Conservation (phyloP, 2,797 vertebrate genomes). For the Petrocephalus schoutedeni region DNA sequence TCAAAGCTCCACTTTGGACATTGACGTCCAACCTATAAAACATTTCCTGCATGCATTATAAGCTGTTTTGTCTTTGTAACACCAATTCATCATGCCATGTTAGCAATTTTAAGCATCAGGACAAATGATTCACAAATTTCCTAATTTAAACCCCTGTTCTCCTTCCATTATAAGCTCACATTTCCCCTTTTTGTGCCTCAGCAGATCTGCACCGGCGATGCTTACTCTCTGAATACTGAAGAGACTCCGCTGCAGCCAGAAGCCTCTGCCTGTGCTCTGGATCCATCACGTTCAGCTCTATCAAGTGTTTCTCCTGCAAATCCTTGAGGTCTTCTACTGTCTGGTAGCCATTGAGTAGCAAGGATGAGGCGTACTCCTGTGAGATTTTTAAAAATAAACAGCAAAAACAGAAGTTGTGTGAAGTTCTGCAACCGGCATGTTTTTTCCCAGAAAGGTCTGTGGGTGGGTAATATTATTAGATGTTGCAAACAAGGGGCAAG, state of each 20-base stretch:
- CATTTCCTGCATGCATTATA: neutral
- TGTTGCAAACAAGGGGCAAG: neutral
- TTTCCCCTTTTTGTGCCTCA: neutral
- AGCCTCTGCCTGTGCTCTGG: slow-evolving; percentile 75
- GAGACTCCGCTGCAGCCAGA: slow-evolving; percentile 68
- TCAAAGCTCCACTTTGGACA: neutral
- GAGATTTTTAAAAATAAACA: slow-evolving; percentile 22
- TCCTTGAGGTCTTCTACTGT: slow-evolving; percentile 78
- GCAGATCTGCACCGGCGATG: slow-evolving; percentile 29
- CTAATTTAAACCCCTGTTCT: neutral
- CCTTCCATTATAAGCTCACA: slow-evolving; percentile 18
- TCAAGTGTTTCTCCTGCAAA: slow-evolving; percentile 75
- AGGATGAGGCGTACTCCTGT: slow-evolving; percentile 71
- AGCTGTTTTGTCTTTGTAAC: neutral
- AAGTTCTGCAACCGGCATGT: neutral
- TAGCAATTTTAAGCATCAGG: neutral
- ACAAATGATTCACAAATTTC: neutral
- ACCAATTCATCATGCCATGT: neutral
- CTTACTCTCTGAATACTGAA: slow-evolving; percentile 76
- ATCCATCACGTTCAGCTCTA: slow-evolving; percentile 76
- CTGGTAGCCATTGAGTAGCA: slow-evolving; percentile 80
- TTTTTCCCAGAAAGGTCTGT: neutral
- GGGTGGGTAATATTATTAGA: neutral
- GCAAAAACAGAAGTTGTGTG: neutral
- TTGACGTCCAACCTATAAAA: neutral